Evolutionary conservation across 2,797 vertebrate genomes (phyloP).

Genomic region (Falco rusticolus): DNA sequence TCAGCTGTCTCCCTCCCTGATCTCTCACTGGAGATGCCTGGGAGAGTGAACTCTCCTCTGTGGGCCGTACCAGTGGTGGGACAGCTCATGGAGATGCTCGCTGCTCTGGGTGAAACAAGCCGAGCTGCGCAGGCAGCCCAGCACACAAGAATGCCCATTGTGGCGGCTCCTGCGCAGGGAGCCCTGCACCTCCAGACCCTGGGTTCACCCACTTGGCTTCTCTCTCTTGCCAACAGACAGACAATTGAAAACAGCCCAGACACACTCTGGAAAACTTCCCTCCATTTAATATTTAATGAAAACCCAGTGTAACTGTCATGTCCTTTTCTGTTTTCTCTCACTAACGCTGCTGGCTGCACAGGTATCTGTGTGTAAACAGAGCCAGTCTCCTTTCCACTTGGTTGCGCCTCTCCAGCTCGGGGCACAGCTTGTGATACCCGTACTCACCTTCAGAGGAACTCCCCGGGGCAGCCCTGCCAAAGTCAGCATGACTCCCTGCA

Average conservation of each 20-base stretch:
- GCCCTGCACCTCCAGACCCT: background rate
- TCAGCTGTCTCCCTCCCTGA: background rate
- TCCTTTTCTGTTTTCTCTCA: slow-evolving; percentile 54
- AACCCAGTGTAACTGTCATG: slow-evolving; percentile 69
- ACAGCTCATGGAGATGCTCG: background rate
- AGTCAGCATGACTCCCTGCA: background rate
- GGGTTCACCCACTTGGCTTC: slow-evolving; percentile 1
- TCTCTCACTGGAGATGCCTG: background rate
- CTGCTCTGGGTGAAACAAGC: background rate
- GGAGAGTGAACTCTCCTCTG: background rate
- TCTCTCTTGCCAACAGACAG: background rate
- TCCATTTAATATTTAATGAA: slow-evolving; percentile 69
- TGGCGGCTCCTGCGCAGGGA: background rate
- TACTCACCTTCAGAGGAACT: slow-evolving; percentile 14
- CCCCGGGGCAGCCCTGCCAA: background rate
- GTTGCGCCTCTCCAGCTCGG: background rate
- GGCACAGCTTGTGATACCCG: background rate
- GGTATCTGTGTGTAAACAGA: slow-evolving; percentile 62
- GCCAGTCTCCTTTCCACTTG: slow-evolving; percentile 30
- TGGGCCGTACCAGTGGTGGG: accelerated
- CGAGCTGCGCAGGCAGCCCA: background rate
- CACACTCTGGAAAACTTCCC: slow-evolving; percentile 35
- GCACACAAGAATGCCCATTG: accelerated
- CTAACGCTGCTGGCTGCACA: slow-evolving; percentile 35
- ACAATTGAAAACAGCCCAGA: slow-evolving; percentile 12